Evolutionary conservation across 2,113 vertebrate genomes (phyloP).

Genomic region (Thamnophis sirtalis): DNA sequence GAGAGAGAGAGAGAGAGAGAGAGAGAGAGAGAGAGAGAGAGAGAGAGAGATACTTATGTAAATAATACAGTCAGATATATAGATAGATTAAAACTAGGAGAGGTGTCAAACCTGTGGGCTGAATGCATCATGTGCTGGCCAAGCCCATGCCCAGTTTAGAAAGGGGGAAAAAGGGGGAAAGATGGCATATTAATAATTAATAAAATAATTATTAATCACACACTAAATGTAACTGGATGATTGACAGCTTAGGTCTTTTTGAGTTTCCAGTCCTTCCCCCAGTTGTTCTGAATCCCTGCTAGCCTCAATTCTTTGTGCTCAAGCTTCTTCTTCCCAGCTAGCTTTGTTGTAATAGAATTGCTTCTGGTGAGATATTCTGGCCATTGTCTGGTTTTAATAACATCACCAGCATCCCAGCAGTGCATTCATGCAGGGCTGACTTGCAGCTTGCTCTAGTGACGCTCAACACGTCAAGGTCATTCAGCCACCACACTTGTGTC

Average conservation of each 20-base stretch:
- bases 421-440: not conserved
- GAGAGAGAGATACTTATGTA: no score
- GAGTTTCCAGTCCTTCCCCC: not conserved
- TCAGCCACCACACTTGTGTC: not conserved
- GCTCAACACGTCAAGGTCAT: conserved; percentile 41
- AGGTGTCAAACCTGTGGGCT: no score
- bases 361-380: conserved; percentile 25
- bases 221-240: not conserved
- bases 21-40: no score
- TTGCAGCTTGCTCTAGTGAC: conserved; percentile 11
- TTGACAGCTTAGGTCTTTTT: not conserved
- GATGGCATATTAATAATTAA: not conserved
- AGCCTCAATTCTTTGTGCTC: conserved; percentile 27
- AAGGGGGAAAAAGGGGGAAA: not conserved
- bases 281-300: not conserved
- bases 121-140: no score
- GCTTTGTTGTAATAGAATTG: not conserved
- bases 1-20: no score
- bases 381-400: conserved; percentile 30
- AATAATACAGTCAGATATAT: not conserved
- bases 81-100: not conserved
- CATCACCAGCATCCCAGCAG: conserved; percentile 11
- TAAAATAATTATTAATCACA: not conserved
- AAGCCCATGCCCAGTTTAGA: accelerated
- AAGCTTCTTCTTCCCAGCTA: not conserved